Evolutionary conservation across 2,113 vertebrate species (phyloP).

Genomic region (Origma solitaria): DNA sequence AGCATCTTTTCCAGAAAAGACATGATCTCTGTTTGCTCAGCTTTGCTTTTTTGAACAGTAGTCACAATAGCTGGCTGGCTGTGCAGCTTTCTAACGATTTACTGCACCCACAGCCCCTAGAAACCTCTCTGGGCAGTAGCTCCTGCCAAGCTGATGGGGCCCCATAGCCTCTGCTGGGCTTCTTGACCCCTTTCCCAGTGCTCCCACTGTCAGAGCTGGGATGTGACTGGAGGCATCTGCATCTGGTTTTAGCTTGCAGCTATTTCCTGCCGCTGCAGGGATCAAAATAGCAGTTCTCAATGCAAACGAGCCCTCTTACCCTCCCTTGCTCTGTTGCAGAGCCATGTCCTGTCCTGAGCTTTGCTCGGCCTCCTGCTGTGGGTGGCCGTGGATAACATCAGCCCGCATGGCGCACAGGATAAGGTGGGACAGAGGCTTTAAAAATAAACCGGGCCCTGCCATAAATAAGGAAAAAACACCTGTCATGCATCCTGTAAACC

Average conservation of each 20-base stretch:
- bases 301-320: background rate
- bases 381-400: background rate
- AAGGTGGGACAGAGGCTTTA: background rate
- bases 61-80: background rate
- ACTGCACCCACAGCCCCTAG: background rate
- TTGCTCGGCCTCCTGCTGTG: background rate
- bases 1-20: constrained; percentile 15
- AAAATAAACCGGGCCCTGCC: background rate
- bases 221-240: background rate
- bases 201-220: background rate
- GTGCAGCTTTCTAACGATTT: background rate
- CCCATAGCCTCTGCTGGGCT: background rate
- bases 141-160: background rate
- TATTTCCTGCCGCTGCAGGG: constrained; percentile 12
- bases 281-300: background rate
- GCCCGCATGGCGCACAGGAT: background rate
- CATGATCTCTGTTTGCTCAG: background rate
- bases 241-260: constrained; percentile 1
- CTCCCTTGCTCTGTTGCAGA: background rate
- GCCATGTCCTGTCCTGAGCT: background rate
- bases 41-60: background rate
- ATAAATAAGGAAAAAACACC: constrained; percentile 17
- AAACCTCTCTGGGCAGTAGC: background rate
- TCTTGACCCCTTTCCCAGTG: background rate
- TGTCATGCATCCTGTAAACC: constrained; percentile 9